These are phyloP conservation scores for Coracias cyanogaster DNA, from an alignment of 2,797 vertebrate genomes.

Conservation along the genomic window DNA sequence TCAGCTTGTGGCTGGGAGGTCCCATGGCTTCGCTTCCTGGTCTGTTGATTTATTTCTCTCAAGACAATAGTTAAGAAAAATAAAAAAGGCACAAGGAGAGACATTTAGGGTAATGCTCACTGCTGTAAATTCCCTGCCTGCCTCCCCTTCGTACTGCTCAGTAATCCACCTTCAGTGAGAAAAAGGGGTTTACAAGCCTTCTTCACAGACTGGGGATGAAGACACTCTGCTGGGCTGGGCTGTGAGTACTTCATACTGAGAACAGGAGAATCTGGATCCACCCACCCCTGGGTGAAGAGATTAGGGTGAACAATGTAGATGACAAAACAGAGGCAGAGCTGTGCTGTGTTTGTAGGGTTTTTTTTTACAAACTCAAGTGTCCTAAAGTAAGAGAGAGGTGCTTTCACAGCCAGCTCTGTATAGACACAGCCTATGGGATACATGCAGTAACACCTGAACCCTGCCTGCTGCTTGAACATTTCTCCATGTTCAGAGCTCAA, in stretches of 20 bases:
- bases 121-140: background rate
- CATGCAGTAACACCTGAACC: background rate
- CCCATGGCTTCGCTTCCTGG: background rate
- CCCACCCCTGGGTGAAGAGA: background rate
- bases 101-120: background rate
- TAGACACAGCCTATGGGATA: background rate
- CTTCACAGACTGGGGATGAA: background rate
- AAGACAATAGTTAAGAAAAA: conserved; percentile 1
- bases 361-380: background rate
- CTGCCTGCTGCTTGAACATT: background rate
- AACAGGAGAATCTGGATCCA: background rate
- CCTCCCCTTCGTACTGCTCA: background rate
- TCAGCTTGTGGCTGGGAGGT: background rate
- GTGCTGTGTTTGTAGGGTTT: background rate
- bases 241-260: background rate
- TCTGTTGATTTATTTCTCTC: background rate
- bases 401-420: background rate
- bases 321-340: background rate
- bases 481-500: background rate
- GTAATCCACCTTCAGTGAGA: background rate
- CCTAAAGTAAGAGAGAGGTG: background rate
- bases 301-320: background rate
- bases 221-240: background rate
- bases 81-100: background rate
- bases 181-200: background rate